These are phyloP conservation scores for Orthosia cruda DNA, from an alignment of 2,888 invertebrate genomes.

Conservation along the genomic window DNA sequence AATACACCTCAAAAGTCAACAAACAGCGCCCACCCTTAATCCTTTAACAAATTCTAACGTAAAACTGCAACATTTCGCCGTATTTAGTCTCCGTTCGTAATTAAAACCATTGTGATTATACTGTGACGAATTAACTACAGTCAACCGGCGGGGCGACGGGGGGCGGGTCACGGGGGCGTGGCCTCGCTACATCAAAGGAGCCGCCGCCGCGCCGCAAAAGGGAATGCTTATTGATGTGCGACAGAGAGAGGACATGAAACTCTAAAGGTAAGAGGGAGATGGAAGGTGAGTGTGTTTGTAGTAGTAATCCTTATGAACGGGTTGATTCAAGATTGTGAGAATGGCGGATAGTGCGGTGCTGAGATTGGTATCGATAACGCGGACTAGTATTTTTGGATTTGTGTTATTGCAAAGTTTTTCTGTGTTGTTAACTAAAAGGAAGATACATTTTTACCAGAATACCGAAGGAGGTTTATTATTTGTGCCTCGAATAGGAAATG, in stretches of 20 bases:
- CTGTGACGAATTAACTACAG: slow-evolving; percentile 89
- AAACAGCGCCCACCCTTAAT: slow-evolving; percentile 57
- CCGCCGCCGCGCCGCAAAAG: slow-evolving; percentile 86
- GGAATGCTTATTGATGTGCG: slow-evolving; percentile 81
- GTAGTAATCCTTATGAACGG: slow-evolving; percentile 88
- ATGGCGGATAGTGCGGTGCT: slow-evolving; percentile 83
- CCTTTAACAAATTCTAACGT: slow-evolving; percentile 52
- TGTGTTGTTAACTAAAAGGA: not conserved
- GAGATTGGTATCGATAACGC: slow-evolving; percentile 71
- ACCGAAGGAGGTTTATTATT: too few relatives aligned
- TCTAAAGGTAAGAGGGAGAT: slow-evolving; percentile 72
- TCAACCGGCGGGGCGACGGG: slow-evolving; percentile 78
- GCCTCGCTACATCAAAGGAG: slow-evolving; percentile 85
- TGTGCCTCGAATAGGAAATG: too few relatives aligned
- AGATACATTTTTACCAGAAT: not conserved
- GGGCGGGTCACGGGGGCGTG: slow-evolving; percentile 83
- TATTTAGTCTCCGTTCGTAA: slow-evolving; percentile 84
- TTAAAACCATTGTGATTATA: slow-evolving; percentile 90
- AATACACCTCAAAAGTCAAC: slow-evolving; percentile 42
- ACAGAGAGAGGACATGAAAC: slow-evolving; percentile 68
- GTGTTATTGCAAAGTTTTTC: not conserved
- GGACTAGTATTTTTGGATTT: slow-evolving; percentile 13
- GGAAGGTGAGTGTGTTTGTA: slow-evolving; percentile 80
- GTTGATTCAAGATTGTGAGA: slow-evolving; percentile 88
- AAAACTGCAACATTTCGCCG: slow-evolving; percentile 75